Percentiles rank a stretch among this genome's conserved stretches.
These are phyloP conservation scores for Darevskia nairensis DNA, from an alignment of 2,797 vertebrate genomes.

Conservation along the genomic window DNA sequence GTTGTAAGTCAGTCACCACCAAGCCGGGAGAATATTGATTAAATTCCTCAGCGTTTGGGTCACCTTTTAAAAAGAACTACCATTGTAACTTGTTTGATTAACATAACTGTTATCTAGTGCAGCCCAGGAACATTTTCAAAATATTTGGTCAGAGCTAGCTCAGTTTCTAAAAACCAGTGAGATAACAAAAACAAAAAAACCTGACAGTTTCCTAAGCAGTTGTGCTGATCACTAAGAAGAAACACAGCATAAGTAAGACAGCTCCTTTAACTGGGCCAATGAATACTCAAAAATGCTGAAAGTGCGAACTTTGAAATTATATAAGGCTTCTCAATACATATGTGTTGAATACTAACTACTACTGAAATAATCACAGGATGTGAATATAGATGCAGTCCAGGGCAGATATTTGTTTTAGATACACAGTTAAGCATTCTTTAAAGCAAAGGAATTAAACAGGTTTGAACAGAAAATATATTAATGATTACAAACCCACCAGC, in stretches of 20 bases:
- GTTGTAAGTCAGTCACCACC: not conserved
- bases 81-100: not conserved
- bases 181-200: not conserved
- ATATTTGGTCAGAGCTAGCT: slow-evolving; percentile 6
- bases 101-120: not conserved
- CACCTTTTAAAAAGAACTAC: slow-evolving; percentile 24
- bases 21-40: not conserved
- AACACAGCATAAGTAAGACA: not conserved
- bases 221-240: not conserved
- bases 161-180: not conserved
- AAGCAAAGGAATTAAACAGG: not conserved
- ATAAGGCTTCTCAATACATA: not conserved
- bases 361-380: not conserved
- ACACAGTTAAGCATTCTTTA: not conserved
- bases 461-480: slow-evolving; percentile 1
- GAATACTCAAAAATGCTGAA: not conserved
- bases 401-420: not conserved
- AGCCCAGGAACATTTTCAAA: accelerated
- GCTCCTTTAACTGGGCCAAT: not conserved
- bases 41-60: not conserved
- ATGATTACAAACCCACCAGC: slow-evolving; percentile 11
- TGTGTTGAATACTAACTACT: not conserved
- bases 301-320: not conserved
- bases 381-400: not conserved
- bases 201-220: not conserved